Conservation (phyloP, 2,797 vertebrate genomes). For the Myotis myotis region DNA sequence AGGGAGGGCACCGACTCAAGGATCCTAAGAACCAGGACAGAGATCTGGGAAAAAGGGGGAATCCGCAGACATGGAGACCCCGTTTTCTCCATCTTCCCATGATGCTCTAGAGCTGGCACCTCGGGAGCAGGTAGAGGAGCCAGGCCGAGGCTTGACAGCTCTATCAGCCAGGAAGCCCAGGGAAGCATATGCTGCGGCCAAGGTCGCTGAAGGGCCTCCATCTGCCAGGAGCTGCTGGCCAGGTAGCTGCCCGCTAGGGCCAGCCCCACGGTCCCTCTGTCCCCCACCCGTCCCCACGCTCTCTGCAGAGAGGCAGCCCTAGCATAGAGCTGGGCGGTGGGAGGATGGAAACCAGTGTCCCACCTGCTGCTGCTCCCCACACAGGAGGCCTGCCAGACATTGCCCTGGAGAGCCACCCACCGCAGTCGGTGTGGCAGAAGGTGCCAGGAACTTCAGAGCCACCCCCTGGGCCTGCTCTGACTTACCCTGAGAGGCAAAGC, state of each 20-base stretch:
- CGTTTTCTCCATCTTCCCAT: neutral
- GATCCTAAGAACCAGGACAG: neutral
- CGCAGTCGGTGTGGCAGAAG: neutral
- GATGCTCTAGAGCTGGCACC: neutral
- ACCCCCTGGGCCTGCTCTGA: neutral
- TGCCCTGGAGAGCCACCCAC: neutral
- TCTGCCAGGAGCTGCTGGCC: constrained; percentile 64
- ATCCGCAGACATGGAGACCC: neutral
- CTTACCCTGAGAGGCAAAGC: neutral
- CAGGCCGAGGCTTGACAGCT: constrained; percentile 51
- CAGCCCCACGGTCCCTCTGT: neutral
- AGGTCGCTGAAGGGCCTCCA: constrained; percentile 49
- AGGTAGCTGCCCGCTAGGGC: neutral
- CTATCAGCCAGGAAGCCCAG: constrained; percentile 51
- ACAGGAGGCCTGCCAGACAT: neutral
- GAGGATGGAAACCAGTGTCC: neutral
- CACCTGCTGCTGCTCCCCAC: neutral
- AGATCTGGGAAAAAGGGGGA: neutral
- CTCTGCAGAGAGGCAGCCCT: neutral
- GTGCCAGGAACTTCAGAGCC: neutral
- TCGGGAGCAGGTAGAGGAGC: neutral
- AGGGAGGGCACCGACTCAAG: neutral
- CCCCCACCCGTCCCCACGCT: neutral
- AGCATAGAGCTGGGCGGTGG: neutral
- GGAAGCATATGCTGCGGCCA: constrained; percentile 17